A percentile compares a stretch with the other conserved stretches of the same genome.
phyloP scores from a whole-genome alignment of 2,888 invertebrate genomes.

The Epistrophe grossulariae region DNA sequence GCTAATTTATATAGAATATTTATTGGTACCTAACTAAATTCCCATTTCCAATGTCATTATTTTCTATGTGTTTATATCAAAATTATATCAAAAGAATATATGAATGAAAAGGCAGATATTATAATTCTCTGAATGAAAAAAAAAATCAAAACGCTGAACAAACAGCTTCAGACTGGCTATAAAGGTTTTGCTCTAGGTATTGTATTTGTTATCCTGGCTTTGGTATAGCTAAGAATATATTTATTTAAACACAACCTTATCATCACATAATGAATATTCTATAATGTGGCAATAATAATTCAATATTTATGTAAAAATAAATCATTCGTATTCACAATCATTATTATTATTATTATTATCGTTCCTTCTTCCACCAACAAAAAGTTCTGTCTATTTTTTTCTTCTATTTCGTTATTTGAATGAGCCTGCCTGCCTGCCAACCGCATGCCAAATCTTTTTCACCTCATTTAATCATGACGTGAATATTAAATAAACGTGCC shows the following conservation, averaged over 20 bases:
- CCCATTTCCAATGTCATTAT: neutral
- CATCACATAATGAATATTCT: slow-evolving; percentile 47
- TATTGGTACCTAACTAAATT: neutral
- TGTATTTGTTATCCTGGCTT: no score
- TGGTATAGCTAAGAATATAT: neutral
- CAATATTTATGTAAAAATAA: slow-evolving; percentile 61
- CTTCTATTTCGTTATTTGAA: slow-evolving; percentile 7
- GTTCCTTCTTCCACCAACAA: slow-evolving; percentile 17
- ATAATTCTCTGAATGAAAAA: neutral
- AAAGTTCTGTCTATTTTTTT: slow-evolving; percentile 5
- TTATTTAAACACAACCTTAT: slow-evolving; percentile 24
- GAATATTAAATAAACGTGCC: slow-evolving; percentile 68
- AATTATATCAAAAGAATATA: neutral
- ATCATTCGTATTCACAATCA: slow-evolving; percentile 42
- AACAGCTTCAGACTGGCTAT: neutral
- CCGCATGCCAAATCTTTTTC: slow-evolving; percentile 57
- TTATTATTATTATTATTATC: slow-evolving; percentile 70
- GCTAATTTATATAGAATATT: neutral
- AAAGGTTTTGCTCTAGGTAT: neutral
- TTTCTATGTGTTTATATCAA: neutral
- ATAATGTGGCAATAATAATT: slow-evolving; percentile 59
- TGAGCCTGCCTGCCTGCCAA: slow-evolving; percentile 49
- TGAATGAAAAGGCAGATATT: neutral
- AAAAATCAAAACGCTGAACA: neutral
- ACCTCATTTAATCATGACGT: slow-evolving; percentile 48